phyloP scores from a whole-genome alignment of 2,888 invertebrate species.

The Drosophila robusta region DNA sequence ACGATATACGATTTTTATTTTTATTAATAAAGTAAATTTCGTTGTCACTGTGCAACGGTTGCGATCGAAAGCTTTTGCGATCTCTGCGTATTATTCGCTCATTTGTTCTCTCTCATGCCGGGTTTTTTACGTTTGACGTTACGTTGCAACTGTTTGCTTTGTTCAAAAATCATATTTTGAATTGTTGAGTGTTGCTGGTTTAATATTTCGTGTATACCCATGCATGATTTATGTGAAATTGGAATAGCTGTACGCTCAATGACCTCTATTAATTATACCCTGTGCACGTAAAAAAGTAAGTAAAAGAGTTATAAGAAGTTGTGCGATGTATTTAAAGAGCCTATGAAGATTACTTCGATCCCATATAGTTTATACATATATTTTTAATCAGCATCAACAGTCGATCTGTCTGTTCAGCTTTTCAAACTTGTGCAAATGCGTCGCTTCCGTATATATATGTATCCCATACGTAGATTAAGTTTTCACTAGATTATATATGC shows the following conservation, averaged over 20 bases:
- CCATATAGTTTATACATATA: neutral
- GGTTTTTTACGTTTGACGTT: slow-evolving; percentile 37
- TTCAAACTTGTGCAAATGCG: too few species aligned
- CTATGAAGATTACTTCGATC: neutral
- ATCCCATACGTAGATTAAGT: neutral
- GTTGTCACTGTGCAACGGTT: slow-evolving; percentile 32
- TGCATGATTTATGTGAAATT: neutral
- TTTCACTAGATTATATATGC: too few species aligned
- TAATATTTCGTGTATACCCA: slow-evolving; percentile 2
- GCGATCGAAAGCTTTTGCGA: slow-evolving; percentile 35
- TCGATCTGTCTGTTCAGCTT: neutral
- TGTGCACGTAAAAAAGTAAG: too few species aligned
- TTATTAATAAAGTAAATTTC: neutral
- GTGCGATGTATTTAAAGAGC: neutral
- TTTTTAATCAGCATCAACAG: neutral
- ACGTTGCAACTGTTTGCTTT: slow-evolving; percentile 21
- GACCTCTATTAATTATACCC: too few species aligned
- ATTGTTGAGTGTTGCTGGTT: slow-evolving; percentile 13
- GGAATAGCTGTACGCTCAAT: too few species aligned
- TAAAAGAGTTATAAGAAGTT: neutral
- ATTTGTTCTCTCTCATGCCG: slow-evolving; percentile 12
- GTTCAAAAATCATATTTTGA: slow-evolving; percentile 19
- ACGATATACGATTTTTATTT: neutral
- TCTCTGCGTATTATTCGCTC: slow-evolving; percentile 8
- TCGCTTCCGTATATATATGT: neutral